Evolutionary conservation across 2,113 vertebrate genomes (phyloP).

Genomic region (Sturnira hondurensis): DNA sequence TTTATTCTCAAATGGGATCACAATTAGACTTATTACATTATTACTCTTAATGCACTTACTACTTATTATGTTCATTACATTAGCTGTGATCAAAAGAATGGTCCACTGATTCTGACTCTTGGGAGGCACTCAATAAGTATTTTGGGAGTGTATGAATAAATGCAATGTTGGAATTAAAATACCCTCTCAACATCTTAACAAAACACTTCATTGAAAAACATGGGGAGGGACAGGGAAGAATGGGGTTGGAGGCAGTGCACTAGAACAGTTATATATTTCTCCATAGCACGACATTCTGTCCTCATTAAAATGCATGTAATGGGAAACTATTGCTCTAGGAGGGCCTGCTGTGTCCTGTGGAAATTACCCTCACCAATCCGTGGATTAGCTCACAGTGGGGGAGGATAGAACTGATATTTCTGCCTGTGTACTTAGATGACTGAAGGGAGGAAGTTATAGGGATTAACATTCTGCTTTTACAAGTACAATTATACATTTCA

Average conservation of each 20-base stretch:
- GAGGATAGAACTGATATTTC: not conserved
- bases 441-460: constrained; percentile 13
- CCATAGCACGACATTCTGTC: not conserved
- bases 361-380: constrained; percentile 16
- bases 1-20: not conserved
- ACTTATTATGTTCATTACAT: not conserved
- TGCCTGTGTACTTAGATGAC: constrained; percentile 35
- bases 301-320: constrained; percentile 52
- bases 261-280: not conserved
- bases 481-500: constrained; percentile 50
- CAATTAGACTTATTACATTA: not conserved
- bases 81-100: not conserved
- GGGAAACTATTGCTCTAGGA: not conserved
- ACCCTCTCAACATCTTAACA: not conserved
- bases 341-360: constrained; percentile 17
- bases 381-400: not conserved
- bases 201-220: constrained; percentile 14
- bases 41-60: not conserved
- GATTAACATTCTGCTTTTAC: not conserved
- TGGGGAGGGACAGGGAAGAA: not conserved
- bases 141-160: constrained; percentile 2
- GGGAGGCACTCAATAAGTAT: not conserved
- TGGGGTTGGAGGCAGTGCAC: not conserved
- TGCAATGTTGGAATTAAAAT: constrained; percentile 32
- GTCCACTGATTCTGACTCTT: not conserved